Base-by-base conservation (phyloP, 2,797 vertebrate genomes). In the Aldrovandia affinis region DNA sequence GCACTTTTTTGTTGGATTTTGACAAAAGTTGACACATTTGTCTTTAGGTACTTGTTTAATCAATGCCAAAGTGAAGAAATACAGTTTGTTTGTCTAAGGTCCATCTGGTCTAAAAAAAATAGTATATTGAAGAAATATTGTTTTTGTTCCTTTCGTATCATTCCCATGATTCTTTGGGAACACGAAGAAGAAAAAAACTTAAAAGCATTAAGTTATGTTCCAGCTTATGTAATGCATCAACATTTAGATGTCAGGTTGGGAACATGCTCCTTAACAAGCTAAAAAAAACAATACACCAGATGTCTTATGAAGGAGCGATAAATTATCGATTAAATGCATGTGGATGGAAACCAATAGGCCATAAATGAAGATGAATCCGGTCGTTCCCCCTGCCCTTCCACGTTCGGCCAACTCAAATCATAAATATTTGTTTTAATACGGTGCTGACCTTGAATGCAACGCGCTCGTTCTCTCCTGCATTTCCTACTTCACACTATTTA, bases 261-360 rank as follows among this genome's bases (percentile, higher is more conserved):
- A 70, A 70, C 68, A 68, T 30, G 25, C 30, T 25, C 44, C 61
- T 47, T 80, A 39, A 78, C 44, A 36, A 68, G 61, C 36, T 83
- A 57, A 78, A 79, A 10, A 8, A 52, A 78, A n/a, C 42, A 54
- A 57, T 61, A 54, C 8, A 20, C n/a, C 55, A 61, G 73, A 78
- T 77, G 82, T 65, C 83, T 54, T 50, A 25, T 59, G 61, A 44
- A 68, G 80, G 61, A 61, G 6, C 30, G 20, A 44, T 36, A 68
- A 6, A 52, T 44, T 54, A 80, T 78, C 39, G 77, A 63, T 65
- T 65, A 52, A 39, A 54, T 36, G 77, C 5, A 47, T 80, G 30
- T n/a, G 20, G 39, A 78, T 33, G 12, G n/a, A 80, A 77, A 79
- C 80, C 83, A 80, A 68, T 79, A 84, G 33, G 59, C 75, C 83